These are phyloP conservation scores for Ancistrus triradiatus DNA, from an alignment of 2,113 vertebrate species.

Conservation along the genomic window DNA sequence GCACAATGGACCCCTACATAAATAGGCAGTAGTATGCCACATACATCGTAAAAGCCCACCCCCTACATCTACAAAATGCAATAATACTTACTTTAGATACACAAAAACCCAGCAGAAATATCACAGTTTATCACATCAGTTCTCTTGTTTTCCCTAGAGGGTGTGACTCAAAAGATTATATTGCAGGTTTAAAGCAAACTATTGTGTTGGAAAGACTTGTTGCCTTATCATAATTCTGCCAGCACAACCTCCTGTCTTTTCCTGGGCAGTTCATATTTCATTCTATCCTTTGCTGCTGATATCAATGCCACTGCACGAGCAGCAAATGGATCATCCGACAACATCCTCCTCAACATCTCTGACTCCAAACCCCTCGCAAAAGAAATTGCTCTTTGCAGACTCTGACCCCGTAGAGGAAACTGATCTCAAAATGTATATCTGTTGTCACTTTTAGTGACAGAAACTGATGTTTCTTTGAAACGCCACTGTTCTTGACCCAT, in stretches of 20 bases:
- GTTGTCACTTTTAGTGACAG: slow-evolving; percentile 17
- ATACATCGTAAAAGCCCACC: too few species aligned
- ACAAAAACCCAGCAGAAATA: too few species aligned
- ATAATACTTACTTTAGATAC: too few species aligned
- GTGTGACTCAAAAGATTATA: too few species aligned
- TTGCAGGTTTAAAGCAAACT: too few species aligned
- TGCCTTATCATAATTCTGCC: background rate
- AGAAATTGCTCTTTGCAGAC: slow-evolving; percentile 13
- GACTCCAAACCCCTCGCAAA: slow-evolving; percentile 1
- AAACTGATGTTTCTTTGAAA: slow-evolving; percentile 1
- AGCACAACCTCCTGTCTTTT: background rate
- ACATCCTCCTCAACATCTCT: background rate
- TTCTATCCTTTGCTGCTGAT: slow-evolving; percentile 15
- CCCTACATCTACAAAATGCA: too few species aligned
- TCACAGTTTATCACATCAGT: too few species aligned
- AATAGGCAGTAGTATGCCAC: too few species aligned
- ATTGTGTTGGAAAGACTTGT: too few species aligned
- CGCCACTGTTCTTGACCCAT: slow-evolving; percentile 9
- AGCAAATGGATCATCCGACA: slow-evolving; percentile 6
- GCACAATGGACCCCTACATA: too few species aligned
- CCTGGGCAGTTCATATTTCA: slow-evolving; percentile 14
- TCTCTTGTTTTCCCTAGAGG: too few species aligned
- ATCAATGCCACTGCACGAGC: background rate
- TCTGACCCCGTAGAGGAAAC: slow-evolving; percentile 12
- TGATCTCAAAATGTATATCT: slow-evolving; percentile 17